These are phyloP conservation scores for Chunga burmeisteri DNA, from an alignment of 2,113 vertebrate species.

Conservation along the genomic window DNA sequence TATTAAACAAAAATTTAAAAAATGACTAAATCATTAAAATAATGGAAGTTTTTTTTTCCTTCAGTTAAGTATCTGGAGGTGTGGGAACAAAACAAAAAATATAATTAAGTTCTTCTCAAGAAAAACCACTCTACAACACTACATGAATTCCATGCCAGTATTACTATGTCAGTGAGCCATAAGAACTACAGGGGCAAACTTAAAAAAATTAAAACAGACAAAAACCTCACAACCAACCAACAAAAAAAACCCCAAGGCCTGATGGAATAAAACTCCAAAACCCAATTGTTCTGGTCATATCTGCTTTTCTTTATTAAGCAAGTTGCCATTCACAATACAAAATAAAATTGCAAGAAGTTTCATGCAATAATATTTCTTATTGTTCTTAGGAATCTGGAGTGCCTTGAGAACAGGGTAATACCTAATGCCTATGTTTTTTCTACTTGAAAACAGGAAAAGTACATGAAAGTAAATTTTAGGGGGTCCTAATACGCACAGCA, in stretches of 20 bases:
- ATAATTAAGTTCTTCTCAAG: not conserved
- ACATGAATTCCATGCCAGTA: not conserved
- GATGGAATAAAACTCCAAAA: not conserved
- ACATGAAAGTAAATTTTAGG: not conserved
- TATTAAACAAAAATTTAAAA: not conserved
- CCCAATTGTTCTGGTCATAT: not conserved
- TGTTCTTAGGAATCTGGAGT: not conserved
- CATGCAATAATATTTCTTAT: not conserved
- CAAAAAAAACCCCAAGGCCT: not conserved
- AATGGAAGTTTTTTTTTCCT: not conserved
- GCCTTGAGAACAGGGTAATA: not conserved
- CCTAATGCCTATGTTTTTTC: not conserved
- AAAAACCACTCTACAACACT: not conserved
- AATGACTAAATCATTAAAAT: not conserved
- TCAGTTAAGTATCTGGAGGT: not conserved
- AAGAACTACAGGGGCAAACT: not conserved
- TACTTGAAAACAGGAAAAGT: not conserved
- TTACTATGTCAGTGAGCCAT: not conserved
- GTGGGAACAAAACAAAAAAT: slow-evolving; percentile 27
- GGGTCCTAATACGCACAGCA: not conserved
- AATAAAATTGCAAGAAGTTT: not conserved
- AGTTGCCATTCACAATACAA: not conserved
- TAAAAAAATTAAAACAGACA: not conserved
- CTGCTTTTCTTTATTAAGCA: not conserved
- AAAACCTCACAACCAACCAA: not conserved